These are phyloP conservation scores for Pogonus chalceus DNA, from an alignment of 1,140 invertebrate species.

Conservation along the genomic window DNA sequence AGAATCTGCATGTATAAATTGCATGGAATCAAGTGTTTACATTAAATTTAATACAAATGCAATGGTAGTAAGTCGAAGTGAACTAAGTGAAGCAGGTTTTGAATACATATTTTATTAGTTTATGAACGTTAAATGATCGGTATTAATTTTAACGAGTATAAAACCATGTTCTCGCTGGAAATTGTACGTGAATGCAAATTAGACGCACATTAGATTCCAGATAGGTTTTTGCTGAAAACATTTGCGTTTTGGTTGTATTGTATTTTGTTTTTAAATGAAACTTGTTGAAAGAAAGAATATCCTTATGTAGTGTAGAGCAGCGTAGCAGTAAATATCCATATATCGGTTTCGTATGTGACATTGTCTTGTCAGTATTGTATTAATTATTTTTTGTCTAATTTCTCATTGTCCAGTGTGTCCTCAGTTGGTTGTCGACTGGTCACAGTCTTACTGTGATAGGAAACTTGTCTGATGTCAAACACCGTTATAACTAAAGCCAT, in stretches of 20 bases:
- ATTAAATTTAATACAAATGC: no score
- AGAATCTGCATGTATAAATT: no score
- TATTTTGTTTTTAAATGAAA: neutral
- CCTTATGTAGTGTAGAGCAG: neutral
- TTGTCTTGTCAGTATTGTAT: slow-evolving; percentile 1
- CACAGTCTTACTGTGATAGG: neutral
- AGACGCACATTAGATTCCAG: neutral
- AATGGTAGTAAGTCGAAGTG: neutral
- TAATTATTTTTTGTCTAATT: slow-evolving; percentile 7
- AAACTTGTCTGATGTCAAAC: slow-evolving; percentile 3
- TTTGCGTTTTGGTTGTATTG: neutral
- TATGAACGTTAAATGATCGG: slow-evolving; percentile 1
- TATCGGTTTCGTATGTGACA: neutral
- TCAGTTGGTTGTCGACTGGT: neutral
- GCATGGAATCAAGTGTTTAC: no score
- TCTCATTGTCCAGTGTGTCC: neutral
- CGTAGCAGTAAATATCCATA: neutral
- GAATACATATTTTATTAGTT: slow-evolving; percentile 1
- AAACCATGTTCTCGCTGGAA: slow-evolving; percentile 1
- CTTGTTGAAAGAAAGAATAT: no score
- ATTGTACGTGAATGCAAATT: slow-evolving; percentile 6
- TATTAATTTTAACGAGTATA: slow-evolving; percentile 6
- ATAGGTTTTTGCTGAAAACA: neutral
- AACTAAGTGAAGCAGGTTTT: neutral
- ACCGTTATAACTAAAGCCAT: neutral